These are phyloP conservation scores for Lepus americanus DNA, from an alignment of 2,113 vertebrate species.

Conservation along the genomic window DNA sequence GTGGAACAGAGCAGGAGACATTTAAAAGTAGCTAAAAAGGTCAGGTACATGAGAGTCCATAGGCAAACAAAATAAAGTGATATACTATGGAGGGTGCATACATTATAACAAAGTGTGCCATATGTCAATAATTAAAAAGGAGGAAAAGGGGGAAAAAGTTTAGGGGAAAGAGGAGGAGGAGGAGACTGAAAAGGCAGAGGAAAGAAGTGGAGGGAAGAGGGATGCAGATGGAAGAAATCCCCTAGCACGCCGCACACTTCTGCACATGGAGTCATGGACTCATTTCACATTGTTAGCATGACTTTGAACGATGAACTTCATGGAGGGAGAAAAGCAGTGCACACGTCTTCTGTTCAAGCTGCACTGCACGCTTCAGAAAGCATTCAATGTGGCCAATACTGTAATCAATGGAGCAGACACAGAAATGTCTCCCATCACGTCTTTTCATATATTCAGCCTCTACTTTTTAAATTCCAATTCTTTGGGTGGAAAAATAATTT, in stretches of 20 bases:
- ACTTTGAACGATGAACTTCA: neutral
- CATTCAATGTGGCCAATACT: neutral
- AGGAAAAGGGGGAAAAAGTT: neutral
- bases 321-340: neutral
- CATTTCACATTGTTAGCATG: neutral
- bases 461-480: neutral
- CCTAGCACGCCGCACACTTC: neutral
- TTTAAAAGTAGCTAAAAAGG: neutral
- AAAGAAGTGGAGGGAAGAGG: neutral
- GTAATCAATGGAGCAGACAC: neutral
- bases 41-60: neutral
- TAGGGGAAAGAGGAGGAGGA: neutral
- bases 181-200: neutral
- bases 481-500: constrained; percentile 23
- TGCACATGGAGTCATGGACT: accelerated
- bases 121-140: neutral
- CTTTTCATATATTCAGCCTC: neutral
- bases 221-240: neutral
- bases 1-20: neutral
- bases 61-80: neutral
- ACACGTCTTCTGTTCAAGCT: neutral
- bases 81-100: accelerated
- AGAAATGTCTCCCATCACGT: neutral
- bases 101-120: neutral
- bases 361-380: neutral